Evolutionary conservation across 2,797 vertebrate species (phyloP).

Genomic region (Uromys caudimaculatus): DNA sequence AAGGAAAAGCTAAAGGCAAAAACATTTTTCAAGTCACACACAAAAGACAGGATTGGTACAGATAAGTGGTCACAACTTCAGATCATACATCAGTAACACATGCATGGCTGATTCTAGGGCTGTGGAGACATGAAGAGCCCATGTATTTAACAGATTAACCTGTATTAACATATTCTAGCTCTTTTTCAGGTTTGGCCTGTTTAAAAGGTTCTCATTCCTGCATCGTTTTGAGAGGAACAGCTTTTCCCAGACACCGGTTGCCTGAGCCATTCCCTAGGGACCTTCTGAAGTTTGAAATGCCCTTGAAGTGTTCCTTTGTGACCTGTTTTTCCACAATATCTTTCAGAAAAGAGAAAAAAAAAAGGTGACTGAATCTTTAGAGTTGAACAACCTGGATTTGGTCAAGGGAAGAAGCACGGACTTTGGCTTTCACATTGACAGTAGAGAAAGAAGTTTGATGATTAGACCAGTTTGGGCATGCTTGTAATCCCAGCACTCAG

Average conservation of each 20-base stretch:
- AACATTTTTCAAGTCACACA: background rate
- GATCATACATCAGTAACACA: no score
- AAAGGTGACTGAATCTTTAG: background rate
- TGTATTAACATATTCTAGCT: background rate
- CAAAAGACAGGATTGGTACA: background rate
- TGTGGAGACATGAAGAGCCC: background rate
- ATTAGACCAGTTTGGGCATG: background rate
- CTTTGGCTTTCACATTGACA: background rate
- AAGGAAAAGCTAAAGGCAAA: background rate
- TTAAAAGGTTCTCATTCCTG: background rate
- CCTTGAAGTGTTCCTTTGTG: background rate
- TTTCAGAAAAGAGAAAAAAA: background rate
- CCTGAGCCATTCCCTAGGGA: background rate
- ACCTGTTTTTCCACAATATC: background rate
- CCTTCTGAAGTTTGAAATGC: background rate
- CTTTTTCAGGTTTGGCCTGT: background rate
- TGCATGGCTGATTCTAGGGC: no score
- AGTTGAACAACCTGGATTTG: background rate
- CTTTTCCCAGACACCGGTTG: background rate
- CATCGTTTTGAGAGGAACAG: background rate
- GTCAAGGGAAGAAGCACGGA: background rate
- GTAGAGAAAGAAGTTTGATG: background rate
- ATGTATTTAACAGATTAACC: no score
- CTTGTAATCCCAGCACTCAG: background rate
- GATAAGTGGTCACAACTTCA: background rate